A percentile compares a stretch with the other conserved stretches of the same genome.
phyloP scores from a whole-genome alignment of 2,797 vertebrate genomes.

The Podarcis lilfordi region DNA sequence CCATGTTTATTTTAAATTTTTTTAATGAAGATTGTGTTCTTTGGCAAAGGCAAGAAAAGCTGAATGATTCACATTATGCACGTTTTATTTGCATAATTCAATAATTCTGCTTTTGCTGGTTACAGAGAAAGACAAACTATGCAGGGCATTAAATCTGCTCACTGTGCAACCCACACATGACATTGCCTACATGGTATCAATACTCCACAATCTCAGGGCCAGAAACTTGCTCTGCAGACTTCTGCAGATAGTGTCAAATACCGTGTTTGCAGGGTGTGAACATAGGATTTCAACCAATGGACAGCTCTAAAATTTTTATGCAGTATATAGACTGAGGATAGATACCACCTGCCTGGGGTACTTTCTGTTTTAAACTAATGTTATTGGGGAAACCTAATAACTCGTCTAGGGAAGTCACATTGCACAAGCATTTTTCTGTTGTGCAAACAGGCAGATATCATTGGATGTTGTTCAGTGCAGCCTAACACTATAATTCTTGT shows the following conservation, averaged over 20 bases:
- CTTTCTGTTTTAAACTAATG: background rate
- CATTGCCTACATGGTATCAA: background rate
- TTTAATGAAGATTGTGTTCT: background rate
- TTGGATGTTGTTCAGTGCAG: background rate
- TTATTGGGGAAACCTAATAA: background rate
- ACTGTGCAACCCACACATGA: background rate
- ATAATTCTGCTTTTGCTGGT: background rate
- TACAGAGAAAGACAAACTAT: background rate
- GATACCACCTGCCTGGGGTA: background rate
- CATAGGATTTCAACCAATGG: background rate
- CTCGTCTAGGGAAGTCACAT: background rate
- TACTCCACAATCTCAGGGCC: no score
- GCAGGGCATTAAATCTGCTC: background rate
- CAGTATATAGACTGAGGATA: background rate
- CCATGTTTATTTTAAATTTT: background rate
- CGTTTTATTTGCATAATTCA: background rate
- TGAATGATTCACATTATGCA: background rate
- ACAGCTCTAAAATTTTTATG: background rate
- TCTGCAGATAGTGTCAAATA: background rate
- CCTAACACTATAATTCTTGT: background rate
- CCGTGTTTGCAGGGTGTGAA: background rate
- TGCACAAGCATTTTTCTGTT: no score
- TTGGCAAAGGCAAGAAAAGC: background rate
- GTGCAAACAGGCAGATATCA: no score
- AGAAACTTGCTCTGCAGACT: background rate